Evolutionary conservation across 2,888 invertebrate species (phyloP), one percentile per base, ranked within the genome.

Genomic region (Nudaria mundana): DNA sequence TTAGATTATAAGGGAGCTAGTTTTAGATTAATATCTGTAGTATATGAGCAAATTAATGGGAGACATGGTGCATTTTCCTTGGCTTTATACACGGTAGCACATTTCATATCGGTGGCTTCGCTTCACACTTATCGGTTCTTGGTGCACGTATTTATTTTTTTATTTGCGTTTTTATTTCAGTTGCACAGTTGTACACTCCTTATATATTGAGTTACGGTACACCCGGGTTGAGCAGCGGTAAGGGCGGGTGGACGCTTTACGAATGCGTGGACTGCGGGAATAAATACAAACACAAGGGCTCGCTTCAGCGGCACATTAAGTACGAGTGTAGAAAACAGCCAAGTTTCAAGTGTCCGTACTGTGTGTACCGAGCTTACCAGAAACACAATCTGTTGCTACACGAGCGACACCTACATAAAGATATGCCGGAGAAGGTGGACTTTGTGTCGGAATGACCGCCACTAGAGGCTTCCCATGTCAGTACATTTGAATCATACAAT

Each of bases 271-370:
- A 90, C 65, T 96, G 96, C 79, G 94, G 94, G 56, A 96, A 95
- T 87, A 91, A 93, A 63, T 96, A 96, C 91, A 93, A 93, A 83
- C 93, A 93, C 80, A 94, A 94, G 71, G 93, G 94, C 58, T 94
- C 94, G 48, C 89, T 95, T 63, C 93, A 93, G 74, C 91, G 95
- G 41, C 95, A 95, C 76, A 90, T 93, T 65, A 92, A 92, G 67
- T 93, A 93, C 79, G 94, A 94, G 74, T 95, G 95, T 71, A 91
- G 92, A 54, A 93, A 92, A 71, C 91, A 91, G 59, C 93, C 93
- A 12, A 91, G 92, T 69, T 92, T 92, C 84, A 91, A 92, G 73
- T 94, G 94, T 71, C 91, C 91, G 31, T 91, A 92, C 78, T 93
- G 93, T 76, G 89, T 91, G 63, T 91, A 92, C 79, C 91, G 91